Conservation (phyloP, 2,113 vertebrate species). For the Alces alces region DNA sequence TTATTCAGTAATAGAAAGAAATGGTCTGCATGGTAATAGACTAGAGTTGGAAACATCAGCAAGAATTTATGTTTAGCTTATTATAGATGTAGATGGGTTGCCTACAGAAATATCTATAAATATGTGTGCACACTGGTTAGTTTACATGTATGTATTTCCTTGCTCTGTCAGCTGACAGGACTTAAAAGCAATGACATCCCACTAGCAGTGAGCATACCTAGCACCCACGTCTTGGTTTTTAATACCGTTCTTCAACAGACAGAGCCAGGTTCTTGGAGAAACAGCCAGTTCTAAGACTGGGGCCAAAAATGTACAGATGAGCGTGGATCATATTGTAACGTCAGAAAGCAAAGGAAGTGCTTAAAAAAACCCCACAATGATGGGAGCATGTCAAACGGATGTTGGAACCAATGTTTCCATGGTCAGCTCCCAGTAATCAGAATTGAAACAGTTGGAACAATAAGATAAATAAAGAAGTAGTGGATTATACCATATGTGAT, state of each 20-base stretch:
- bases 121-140: not conserved
- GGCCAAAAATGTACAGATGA: not conserved
- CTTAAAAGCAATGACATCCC: not conserved
- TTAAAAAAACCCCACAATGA: not conserved
- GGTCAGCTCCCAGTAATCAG: not conserved
- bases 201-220: not conserved
- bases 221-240: not conserved
- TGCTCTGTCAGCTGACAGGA: not conserved
- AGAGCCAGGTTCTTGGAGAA: not conserved
- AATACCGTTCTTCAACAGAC: not conserved
- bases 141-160: not conserved
- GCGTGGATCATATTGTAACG: not conserved
- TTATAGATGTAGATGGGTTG: not conserved
- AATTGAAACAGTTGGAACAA: not conserved
- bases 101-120: not conserved
- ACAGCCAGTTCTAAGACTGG: not conserved
- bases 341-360: not conserved
- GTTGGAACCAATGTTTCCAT: not conserved
- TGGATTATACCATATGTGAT: not conserved
- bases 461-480: not conserved
- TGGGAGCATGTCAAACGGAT: not conserved
- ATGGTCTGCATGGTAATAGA: not conserved
- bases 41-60: not conserved
- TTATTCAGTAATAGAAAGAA: not conserved
- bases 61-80: not conserved